Evolutionary conservation across 2,888 invertebrate genomes (phyloP).

Genomic region (Andrena chrysosceles): DNA sequence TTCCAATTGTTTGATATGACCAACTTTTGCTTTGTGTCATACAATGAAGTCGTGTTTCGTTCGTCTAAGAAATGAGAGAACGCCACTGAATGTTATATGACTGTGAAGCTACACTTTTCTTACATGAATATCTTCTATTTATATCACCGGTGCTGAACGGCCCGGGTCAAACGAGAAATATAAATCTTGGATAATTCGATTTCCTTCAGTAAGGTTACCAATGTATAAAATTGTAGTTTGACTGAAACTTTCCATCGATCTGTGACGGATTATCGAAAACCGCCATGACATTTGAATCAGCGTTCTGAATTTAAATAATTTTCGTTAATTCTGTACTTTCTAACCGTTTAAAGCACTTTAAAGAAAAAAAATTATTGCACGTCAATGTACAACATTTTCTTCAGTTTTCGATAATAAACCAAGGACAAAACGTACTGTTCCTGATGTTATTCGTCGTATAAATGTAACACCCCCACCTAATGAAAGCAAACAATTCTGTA

Average conservation of each 20-base stretch:
- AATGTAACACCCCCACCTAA: not conserved
- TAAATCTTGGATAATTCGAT: conserved; percentile 4
- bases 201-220: conserved; percentile 35
- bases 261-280: conserved; percentile 7
- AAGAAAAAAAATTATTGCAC: conserved; percentile 32
- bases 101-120: conserved; percentile 47
- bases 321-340: conserved; percentile 38
- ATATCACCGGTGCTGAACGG: not conserved
- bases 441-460: not conserved
- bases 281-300: conserved; percentile 26
- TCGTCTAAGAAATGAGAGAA: conserved; percentile 43
- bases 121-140: conserved; percentile 35
- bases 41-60: conserved; percentile 32
- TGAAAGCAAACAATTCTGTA: conserved; percentile 1
- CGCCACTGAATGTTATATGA: conserved; percentile 32
- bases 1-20: conserved; percentile 77
- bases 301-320: conserved; percentile 29
- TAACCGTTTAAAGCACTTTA: conserved; percentile 30
- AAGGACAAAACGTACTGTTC: not conserved
- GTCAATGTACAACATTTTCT: conserved; percentile 50
- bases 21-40: conserved; percentile 66
- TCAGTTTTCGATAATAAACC: conserved; percentile 51
- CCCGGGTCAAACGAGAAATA: not conserved
- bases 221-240: conserved; percentile 43
- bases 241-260: conserved; percentile 40